phyloP scores from a whole-genome alignment of 23 tunicate genomes.

The Phallusia fumigata region DNA sequence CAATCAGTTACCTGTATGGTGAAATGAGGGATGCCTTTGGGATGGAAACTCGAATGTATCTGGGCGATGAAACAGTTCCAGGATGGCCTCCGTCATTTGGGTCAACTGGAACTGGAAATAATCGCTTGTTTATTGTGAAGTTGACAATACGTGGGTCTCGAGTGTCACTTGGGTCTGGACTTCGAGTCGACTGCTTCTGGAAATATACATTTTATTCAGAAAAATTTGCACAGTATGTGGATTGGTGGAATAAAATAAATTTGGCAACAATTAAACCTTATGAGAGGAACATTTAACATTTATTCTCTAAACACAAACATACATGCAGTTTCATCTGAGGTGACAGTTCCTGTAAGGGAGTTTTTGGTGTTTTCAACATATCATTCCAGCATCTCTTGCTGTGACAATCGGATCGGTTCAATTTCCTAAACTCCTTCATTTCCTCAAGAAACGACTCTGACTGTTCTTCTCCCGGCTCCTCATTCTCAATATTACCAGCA shows the following conservation, averaged over 20 bases:
- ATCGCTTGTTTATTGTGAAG: conserved; percentile 81
- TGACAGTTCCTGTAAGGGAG: conserved; percentile 29
- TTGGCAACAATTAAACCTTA: no score
- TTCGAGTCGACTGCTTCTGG: conserved; percentile 4
- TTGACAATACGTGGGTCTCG: conserved; percentile 67
- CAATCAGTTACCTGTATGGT: conserved; percentile 32
- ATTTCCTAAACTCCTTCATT: conserved; percentile 80
- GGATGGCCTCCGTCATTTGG: conserved; percentile 36
- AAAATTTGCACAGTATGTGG: no score
- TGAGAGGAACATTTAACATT: no score
- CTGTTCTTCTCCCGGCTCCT: conserved; percentile 23
- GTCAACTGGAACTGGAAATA: conserved; percentile 84
- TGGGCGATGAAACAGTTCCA: conserved; percentile 52
- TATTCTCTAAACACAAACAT: neutral
- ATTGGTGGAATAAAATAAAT: no score
- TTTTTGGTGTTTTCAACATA: conserved; percentile 50
- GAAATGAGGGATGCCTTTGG: conserved; percentile 71
- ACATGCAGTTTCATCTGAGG: neutral
- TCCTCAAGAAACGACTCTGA: conserved; percentile 56
- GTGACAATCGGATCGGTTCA: conserved; percentile 71
- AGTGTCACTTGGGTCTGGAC: conserved; percentile 90
- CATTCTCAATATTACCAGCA: conserved; percentile 80
- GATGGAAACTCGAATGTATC: conserved; percentile 82
- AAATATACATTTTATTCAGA: no score
- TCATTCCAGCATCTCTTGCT: conserved; percentile 58